phyloP scores from a whole-genome alignment of 2,888 invertebrate genomes.

The Teinopalpus imperialis region DNA sequence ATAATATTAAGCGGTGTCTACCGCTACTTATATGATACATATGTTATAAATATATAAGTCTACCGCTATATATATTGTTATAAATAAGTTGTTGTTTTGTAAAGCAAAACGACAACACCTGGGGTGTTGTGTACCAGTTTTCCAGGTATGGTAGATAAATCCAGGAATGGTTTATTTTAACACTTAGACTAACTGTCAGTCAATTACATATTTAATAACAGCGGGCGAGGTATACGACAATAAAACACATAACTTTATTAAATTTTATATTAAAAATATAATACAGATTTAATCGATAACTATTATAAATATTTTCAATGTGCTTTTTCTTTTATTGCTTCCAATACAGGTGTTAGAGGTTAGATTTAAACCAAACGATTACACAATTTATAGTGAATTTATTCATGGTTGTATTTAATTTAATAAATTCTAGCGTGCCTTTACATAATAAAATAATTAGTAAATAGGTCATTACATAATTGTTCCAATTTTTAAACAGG shows the following conservation, averaged over 20 bases:
- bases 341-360: conserved; percentile 6
- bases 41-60: too few relatives aligned
- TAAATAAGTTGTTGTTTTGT: too few relatives aligned
- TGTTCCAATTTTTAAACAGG: conserved; percentile 6
- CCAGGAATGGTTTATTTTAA: too few relatives aligned
- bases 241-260: conserved; percentile 35
- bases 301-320: conserved; percentile 20
- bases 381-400: conserved; percentile 7
- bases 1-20: too few relatives aligned
- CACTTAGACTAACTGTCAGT: too few relatives aligned
- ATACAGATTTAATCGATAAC: conserved; percentile 38
- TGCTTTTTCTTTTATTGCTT: conserved; percentile 21
- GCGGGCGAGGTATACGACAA: conserved; percentile 21
- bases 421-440: conserved; percentile 2
- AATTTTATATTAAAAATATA: conserved; percentile 70
- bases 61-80: too few relatives aligned
- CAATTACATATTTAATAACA: too few relatives aligned
- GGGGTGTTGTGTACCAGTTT: too few relatives aligned
- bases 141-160: too few relatives aligned
- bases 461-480: conserved; percentile 2
- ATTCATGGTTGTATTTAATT: not conserved
- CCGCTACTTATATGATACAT: too few relatives aligned
- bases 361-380: not conserved
- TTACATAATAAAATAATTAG: conserved; percentile 1
- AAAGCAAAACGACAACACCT: too few relatives aligned